These are phyloP conservation scores for Erynnis tages DNA, from an alignment of 2,888 invertebrate genomes.

Conservation along the genomic window DNA sequence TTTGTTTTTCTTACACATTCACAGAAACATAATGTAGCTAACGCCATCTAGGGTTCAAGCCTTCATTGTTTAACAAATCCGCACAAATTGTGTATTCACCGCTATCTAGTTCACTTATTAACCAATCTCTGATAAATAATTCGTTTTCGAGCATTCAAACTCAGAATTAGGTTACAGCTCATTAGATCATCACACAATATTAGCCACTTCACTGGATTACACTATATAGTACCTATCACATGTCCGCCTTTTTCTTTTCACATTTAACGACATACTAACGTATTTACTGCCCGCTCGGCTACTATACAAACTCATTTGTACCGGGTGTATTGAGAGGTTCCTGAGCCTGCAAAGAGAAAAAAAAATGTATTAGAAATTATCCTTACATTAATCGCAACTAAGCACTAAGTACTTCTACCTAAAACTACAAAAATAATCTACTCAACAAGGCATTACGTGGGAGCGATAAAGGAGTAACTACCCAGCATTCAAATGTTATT, in stretches of 20 bases:
- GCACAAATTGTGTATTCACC: no score
- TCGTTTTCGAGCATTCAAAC: no score
- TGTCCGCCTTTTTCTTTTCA: slow-evolving; percentile 78
- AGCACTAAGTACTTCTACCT: slow-evolving; percentile 4
- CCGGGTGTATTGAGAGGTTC: slow-evolving; percentile 91
- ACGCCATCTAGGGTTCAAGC: no score
- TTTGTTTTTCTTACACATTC: no score
- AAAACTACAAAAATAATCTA: neutral
- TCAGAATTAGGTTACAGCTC: no score
- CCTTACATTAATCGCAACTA: neutral
- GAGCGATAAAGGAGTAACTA: slow-evolving; percentile 25
- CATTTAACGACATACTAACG: slow-evolving; percentile 72
- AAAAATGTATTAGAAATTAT: slow-evolving; percentile 6
- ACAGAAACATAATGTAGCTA: no score
- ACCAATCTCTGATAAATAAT: no score
- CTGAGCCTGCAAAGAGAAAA: slow-evolving; percentile 85
- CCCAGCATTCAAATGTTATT: neutral
- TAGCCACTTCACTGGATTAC: slow-evolving; percentile 72
- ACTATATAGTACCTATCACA: slow-evolving; percentile 73
- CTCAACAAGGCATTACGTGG: no score
- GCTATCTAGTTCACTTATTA: no score
- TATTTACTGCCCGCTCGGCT: slow-evolving; percentile 73
- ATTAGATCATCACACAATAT: slow-evolving; percentile 61
- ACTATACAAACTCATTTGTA: slow-evolving; percentile 90
- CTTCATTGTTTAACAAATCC: no score